These are phyloP conservation scores for Rhagoletis zephyria DNA, from an alignment of 1,140 invertebrate genomes.

Conservation along the genomic window DNA sequence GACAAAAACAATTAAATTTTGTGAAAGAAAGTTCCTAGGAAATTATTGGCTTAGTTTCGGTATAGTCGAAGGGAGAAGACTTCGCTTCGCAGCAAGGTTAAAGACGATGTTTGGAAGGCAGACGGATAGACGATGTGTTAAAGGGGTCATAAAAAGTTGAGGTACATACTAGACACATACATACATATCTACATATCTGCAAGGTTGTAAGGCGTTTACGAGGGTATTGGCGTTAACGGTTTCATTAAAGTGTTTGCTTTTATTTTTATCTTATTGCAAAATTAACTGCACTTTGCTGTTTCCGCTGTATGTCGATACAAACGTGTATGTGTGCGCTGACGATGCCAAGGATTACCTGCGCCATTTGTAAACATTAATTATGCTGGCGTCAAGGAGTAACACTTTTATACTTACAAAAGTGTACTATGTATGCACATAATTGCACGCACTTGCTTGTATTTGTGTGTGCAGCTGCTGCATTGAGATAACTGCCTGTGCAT, in stretches of 20 bases:
- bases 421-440: too few species aligned
- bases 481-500: background rate
- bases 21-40: background rate
- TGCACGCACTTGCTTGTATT: too few species aligned
- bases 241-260: background rate
- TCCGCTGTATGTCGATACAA: background rate
- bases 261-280: background rate
- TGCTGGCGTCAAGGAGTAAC: background rate
- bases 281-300: background rate
- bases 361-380: constrained; percentile 3
- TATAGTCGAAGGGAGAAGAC: background rate
- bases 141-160: too few species aligned
- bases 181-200: too few species aligned
- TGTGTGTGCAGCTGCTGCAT: background rate
- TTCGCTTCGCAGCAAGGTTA: too few species aligned
- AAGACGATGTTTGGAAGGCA: too few species aligned
- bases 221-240: background rate
- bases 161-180: too few species aligned
- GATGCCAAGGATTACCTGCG: background rate
- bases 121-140: too few species aligned
- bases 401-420: too few species aligned
- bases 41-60: background rate
- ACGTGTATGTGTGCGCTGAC: background rate
- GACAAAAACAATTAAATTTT: constrained; percentile 25
- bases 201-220: constrained; percentile 17